Evolutionary conservation across 1,140 invertebrate species (phyloP).

Genomic region (Ceratosolen solmsi): DNA sequence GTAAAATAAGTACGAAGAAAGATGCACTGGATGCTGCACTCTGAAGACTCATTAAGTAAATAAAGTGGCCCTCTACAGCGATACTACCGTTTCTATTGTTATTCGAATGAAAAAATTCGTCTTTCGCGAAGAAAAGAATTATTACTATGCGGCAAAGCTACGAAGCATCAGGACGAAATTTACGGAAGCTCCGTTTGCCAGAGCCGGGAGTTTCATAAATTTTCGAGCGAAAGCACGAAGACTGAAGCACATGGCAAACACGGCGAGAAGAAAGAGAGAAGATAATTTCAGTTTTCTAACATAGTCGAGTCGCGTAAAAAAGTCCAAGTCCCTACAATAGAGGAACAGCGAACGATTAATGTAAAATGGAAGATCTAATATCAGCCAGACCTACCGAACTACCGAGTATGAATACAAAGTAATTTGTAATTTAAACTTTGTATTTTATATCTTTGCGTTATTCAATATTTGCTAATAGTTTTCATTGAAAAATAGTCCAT

Average conservation of each 20-base stretch:
- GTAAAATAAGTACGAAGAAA: too few relatives aligned
- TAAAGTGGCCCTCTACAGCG: not conserved
- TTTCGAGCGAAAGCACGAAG: slow-evolving; percentile 6
- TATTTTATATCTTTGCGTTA: too few relatives aligned
- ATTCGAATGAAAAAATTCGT: slow-evolving; percentile 21
- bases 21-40: not conserved
- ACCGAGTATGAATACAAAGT: too few relatives aligned
- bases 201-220: slow-evolving; percentile 23
- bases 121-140: slow-evolving; percentile 4
- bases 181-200: not conserved
- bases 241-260: slow-evolving; percentile 27
- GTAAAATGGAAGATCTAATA: slow-evolving; percentile 7
- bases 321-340: not conserved
- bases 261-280: not conserved
- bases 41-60: not conserved
- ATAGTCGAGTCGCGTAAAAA: not conserved
- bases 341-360: not conserved
- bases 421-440: too few relatives aligned
- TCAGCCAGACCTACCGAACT: not conserved
- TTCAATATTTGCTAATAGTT: too few relatives aligned
- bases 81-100: not conserved
- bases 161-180: not conserved
- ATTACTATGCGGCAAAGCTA: not conserved
- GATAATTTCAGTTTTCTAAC: slow-evolving; percentile 8
- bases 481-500: too few relatives aligned